Percentiles rank a stretch among this genome's conserved stretches.
phyloP scores from a whole-genome alignment of 2,797 vertebrate species.

The Oreonectes daqikongensis region DNA sequence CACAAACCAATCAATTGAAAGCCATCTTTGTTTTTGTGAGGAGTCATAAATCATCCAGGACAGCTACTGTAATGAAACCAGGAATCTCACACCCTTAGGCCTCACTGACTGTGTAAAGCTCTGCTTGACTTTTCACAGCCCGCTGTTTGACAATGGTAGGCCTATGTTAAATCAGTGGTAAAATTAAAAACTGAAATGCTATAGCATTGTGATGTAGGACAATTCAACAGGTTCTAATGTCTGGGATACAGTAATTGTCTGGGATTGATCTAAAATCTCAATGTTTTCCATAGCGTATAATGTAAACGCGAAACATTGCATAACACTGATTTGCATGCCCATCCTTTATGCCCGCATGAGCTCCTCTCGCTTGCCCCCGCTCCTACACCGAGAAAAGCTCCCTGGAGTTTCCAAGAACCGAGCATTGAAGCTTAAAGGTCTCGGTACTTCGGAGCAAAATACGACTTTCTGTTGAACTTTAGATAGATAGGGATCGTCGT shows the following conservation, averaged over 20 bases:
- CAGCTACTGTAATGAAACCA: not conserved
- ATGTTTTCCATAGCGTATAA: not conserved
- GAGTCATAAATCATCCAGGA: conserved; percentile 6
- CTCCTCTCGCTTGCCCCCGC: not conserved
- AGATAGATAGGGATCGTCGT: conserved; percentile 24
- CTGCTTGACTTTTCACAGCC: not conserved
- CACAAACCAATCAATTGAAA: not conserved
- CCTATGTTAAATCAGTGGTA: conserved; percentile 39
- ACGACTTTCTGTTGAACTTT: not conserved
- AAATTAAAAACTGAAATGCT: not conserved
- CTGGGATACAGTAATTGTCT: not conserved
- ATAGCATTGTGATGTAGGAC: not conserved
- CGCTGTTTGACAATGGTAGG: conserved; percentile 47
- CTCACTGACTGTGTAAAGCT: conserved; percentile 55
- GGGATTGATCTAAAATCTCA: not conserved
- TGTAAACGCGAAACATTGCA: not conserved
- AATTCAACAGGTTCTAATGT: not conserved
- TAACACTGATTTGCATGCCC: conserved; percentile 9
- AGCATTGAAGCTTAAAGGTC: not conserved
- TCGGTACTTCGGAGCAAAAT: not conserved
- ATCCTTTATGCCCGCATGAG: not conserved
- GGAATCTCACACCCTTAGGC: conserved; percentile 7
- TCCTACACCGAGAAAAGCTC: not conserved
- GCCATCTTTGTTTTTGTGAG: conserved; percentile 13
- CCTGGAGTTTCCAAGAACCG: conserved; percentile 33